A percentile compares a stretch with the other conserved stretches of the same genome.
Conservation (phyloP, 2,797 vertebrate genomes). For the Australoheros facetus region DNA sequence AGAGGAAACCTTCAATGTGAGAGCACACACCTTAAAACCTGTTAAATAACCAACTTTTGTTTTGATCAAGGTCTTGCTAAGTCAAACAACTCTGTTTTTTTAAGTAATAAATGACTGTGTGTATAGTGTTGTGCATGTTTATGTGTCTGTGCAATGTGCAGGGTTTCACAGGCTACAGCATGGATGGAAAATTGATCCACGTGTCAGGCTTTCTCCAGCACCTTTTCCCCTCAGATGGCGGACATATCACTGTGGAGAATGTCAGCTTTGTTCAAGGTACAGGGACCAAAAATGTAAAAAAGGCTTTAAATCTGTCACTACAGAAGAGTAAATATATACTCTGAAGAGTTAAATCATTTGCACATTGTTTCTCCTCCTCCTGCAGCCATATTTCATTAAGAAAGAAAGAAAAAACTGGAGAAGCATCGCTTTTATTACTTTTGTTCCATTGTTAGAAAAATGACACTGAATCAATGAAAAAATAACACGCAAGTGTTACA, state of each 20-base stretch:
- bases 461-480: rapidly evolving
- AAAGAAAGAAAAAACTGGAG: background rate
- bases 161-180: slow-evolving; percentile 86
- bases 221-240: slow-evolving; percentile 90
- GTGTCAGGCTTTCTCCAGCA: slow-evolving; percentile 80
- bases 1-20: slow-evolving; percentile 50
- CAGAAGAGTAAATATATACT: background rate
- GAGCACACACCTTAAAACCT: background rate
- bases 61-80: background rate
- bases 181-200: slow-evolving; percentile 83
- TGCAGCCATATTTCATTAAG: rapidly evolving
- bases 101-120: background rate
- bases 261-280: slow-evolving; percentile 84
- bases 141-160: slow-evolving; percentile 25
- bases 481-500: background rate
- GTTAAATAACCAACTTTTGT: background rate
- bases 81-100: background rate
- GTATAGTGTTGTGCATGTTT: background rate
- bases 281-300: background rate
- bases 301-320: background rate
- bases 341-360: background rate
- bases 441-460: background rate
- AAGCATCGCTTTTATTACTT: background rate
- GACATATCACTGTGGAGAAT: slow-evolving; percentile 86
- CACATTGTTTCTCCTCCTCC: background rate